Evolutionary conservation across 2,888 invertebrate species (phyloP), one percentile per base, ranked within the genome.

Genomic region (Gastrophysa polygoni): DNA sequence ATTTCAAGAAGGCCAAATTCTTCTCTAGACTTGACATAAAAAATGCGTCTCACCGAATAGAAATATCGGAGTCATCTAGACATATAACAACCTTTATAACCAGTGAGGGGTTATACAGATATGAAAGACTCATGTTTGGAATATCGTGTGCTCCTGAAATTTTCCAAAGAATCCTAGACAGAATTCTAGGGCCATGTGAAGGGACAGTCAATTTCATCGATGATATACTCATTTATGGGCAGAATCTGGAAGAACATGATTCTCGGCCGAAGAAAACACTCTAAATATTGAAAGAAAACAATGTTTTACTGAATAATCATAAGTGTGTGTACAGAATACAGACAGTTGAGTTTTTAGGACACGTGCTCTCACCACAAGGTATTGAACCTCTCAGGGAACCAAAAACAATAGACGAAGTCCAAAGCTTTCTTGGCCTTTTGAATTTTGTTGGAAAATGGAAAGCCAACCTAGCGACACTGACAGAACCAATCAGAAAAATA

Each of bases 221-320:
- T 68, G 80, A 81, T 68, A 78, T 82, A 51, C 51, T 79, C 0
- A 63, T 81, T n/a, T 74, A 58, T 72, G 79, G 73, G 2, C 65
- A 49, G 34, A 57, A 29, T 2, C 48, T 66, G 52, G 64, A 66
- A 17, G 72, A 77, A 49, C 79, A 78, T 58, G 75, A 80, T n/a
- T n/a, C n/a, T n/a, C n/a, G n/a, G n/a, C n/a, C n/a, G n/a, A n/a
- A n/a, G 55, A 24, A 18, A 18, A 24, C 63, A 43, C 20, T 68
- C 32, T 51, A 57, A 29, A 50, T 43, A 16, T 28, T 59, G 61
- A 57, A 74, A 73, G 32, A 68, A 38, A 56, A 59, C 21, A 59
- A 61, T 38, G 51, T 70, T 43, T 17, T 63, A 20, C 55, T 69
- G 18, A 71, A 69, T 51, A 21, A 61, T n/a, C 18, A 71, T 1